These are phyloP conservation scores for Osmerus eperlanus DNA, from an alignment of 2,113 vertebrate genomes.

Conservation along the genomic window DNA sequence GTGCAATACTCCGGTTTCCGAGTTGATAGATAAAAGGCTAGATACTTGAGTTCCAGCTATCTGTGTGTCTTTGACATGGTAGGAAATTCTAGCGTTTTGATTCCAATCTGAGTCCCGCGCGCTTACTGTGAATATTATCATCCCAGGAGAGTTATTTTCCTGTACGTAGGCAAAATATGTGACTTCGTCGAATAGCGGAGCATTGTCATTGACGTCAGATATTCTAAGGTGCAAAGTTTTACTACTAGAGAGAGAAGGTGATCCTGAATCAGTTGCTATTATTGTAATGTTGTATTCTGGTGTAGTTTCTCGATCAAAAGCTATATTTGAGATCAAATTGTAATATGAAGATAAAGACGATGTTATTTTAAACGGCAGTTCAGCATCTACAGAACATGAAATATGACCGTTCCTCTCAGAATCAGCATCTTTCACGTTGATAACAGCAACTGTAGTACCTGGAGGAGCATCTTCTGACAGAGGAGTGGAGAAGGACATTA, in stretches of 20 bases:
- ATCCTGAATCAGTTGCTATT: conserved; percentile 52
- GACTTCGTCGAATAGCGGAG: conserved; percentile 58
- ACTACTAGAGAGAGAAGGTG: conserved; percentile 46
- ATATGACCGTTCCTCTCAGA: conserved; percentile 53
- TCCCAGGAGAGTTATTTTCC: conserved; percentile 61
- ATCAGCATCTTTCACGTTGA: conserved; percentile 63
- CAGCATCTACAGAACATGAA: conserved; percentile 40
- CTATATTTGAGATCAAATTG: conserved; percentile 41
- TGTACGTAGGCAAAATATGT: conserved; percentile 54
- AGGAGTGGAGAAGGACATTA: conserved; percentile 61
- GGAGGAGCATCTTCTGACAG: conserved; percentile 47
- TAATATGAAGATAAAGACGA: conserved; percentile 56
- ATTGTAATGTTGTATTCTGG: conserved; percentile 55
- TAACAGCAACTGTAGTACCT: conserved; percentile 54
- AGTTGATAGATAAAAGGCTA: conserved; percentile 58
- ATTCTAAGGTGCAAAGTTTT: conserved; percentile 57
- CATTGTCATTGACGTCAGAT: conserved; percentile 76
- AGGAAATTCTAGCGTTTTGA: conserved; percentile 66
- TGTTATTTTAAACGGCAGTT: conserved; percentile 53
- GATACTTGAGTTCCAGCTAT: conserved; percentile 54
- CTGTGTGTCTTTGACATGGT: conserved; percentile 43
- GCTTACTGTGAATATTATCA: conserved; percentile 47
- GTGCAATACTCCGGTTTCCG: conserved; percentile 58
- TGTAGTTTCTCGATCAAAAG: conserved; percentile 45
- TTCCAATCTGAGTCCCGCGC: conserved; percentile 59